Evolutionary conservation across 2,888 invertebrate genomes (phyloP).

Genomic region (Bombylius major): DNA sequence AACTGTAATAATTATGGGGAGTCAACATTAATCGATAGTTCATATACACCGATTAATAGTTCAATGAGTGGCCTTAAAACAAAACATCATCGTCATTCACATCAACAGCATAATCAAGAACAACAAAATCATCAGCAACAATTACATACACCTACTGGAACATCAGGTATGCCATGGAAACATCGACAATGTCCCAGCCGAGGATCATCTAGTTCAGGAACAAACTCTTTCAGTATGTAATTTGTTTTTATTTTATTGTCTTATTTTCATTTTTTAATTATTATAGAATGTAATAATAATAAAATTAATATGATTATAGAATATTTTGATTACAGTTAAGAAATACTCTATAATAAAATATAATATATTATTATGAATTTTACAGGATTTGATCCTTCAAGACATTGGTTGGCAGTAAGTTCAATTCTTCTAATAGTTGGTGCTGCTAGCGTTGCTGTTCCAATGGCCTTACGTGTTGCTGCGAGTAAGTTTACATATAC

Average conservation of each 20-base stretch:
- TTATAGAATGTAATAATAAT: no score
- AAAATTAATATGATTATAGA: no score
- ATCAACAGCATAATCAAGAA: slow-evolving; percentile 16
- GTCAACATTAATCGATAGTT: slow-evolving; percentile 19
- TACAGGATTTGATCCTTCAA: slow-evolving; percentile 45
- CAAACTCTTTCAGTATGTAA: slow-evolving; percentile 36
- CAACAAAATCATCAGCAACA: slow-evolving; percentile 17
- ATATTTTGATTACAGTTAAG: not conserved
- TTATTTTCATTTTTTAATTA: not conserved
- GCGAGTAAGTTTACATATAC: slow-evolving; percentile 36
- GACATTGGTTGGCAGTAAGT: slow-evolving; percentile 66
- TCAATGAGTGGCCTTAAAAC: slow-evolving; percentile 30
- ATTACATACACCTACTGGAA: not conserved
- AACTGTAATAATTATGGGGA: slow-evolving; percentile 19
- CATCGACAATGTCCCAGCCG: slow-evolving; percentile 36
- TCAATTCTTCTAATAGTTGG: slow-evolving; percentile 63
- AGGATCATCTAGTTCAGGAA: slow-evolving; percentile 35
- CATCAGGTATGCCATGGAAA: slow-evolving; percentile 31
- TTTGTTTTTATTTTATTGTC: not conserved
- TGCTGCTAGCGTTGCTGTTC: slow-evolving; percentile 68
- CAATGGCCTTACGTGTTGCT: slow-evolving; percentile 61
- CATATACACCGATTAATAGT: slow-evolving; percentile 27
- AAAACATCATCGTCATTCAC: slow-evolving; percentile 25
- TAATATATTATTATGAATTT: not conserved
- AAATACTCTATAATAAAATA: not conserved